Evolutionary conservation across 2,888 invertebrate species (phyloP).

Genomic region (Hetaerina titia): DNA sequence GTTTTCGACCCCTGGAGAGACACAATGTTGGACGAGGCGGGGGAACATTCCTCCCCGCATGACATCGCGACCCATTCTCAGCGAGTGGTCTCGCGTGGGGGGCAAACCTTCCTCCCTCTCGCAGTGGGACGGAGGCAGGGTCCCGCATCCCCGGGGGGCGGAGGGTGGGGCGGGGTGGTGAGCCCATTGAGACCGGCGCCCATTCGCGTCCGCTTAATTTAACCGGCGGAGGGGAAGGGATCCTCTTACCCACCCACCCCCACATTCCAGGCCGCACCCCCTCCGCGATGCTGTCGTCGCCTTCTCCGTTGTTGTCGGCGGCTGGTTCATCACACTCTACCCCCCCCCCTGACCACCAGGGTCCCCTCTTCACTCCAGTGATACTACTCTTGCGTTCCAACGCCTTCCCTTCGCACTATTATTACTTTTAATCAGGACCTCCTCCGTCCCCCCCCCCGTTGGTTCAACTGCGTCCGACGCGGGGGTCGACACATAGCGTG

Average conservation of each 20-base stretch:
- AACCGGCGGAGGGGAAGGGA: neutral
- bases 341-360: neutral
- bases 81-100: too few species aligned
- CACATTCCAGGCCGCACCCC: neutral
- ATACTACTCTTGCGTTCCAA: neutral
- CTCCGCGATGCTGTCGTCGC: neutral
- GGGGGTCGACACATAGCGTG: too few species aligned
- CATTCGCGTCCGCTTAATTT: constrained; percentile 15
- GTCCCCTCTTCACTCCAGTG: neutral
- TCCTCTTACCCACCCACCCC: neutral
- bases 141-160: neutral
- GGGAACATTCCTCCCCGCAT: neutral
- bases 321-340: neutral
- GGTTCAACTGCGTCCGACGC: neutral
- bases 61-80: neutral
- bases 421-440: neutral
- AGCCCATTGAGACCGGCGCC: neutral
- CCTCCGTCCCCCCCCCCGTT: neutral
- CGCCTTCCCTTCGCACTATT: neutral
- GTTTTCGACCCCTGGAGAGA: too few species aligned
- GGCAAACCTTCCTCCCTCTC: too few species aligned
- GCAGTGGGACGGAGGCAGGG: too few species aligned
- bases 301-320: neutral
- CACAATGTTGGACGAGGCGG: too few species aligned
- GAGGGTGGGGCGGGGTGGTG: neutral